Percentiles rank a stretch among this genome's conserved stretches.
phyloP scores from a whole-genome alignment of 35 echinoderm and acorn worm species.

The Apostichopus californicus region DNA sequence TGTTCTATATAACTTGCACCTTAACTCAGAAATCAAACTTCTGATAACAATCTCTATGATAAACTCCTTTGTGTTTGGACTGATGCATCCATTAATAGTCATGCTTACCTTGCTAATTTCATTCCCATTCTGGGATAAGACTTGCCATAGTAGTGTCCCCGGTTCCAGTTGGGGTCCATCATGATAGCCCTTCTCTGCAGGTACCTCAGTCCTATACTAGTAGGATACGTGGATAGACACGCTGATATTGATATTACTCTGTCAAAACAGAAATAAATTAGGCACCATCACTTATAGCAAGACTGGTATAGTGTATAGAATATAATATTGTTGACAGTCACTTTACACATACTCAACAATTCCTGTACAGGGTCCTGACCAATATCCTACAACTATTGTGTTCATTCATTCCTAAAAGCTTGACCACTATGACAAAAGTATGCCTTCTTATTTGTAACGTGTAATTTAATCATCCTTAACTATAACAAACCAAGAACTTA shows the following conservation, averaged over 20 bases:
- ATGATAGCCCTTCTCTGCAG: conserved; percentile 93
- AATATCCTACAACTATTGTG: too few species aligned
- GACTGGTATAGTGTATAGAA: background rate
- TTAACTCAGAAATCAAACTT: too few species aligned
- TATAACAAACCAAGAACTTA: too few species aligned
- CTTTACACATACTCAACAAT: background rate
- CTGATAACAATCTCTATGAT: too few species aligned
- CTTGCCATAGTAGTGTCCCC: conserved; percentile 87
- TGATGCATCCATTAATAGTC: too few species aligned
- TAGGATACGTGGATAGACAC: conserved; percentile 77
- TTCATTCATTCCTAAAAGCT: too few species aligned
- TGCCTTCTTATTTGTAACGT: too few species aligned
- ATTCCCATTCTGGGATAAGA: conserved; percentile 98
- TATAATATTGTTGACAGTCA: background rate
- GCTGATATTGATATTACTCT: conserved; percentile 93
- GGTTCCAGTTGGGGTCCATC: conserved; percentile 95
- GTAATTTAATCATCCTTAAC: too few species aligned
- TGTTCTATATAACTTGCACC: too few species aligned
- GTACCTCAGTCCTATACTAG: conserved; percentile 82
- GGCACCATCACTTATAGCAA: background rate
- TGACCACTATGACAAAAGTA: too few species aligned
- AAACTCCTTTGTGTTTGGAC: too few species aligned
- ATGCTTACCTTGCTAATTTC: conserved; percentile 96
- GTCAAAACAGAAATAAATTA: conserved; percentile 17
- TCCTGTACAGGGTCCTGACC: too few species aligned